phyloP scores from a whole-genome alignment of 2,113 vertebrate species.

The Myrmophylax atrothorax region DNA sequence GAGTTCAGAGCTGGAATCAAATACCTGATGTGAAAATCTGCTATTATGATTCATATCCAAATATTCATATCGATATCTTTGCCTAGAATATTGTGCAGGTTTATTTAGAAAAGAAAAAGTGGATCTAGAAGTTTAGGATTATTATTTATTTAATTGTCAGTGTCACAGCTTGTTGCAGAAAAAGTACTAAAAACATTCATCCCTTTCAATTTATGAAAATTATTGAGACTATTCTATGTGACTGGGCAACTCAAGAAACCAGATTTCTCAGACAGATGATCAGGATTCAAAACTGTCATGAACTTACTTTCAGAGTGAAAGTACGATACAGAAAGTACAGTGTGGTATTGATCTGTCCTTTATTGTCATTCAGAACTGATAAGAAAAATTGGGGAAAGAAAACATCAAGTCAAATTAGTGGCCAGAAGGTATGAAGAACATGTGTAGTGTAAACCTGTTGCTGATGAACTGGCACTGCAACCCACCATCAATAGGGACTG shows the following conservation, averaged over 20 bases:
- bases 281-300: neutral
- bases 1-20: slow-evolving; percentile 59
- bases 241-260: neutral
- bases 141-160: neutral
- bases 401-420: neutral
- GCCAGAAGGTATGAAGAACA: neutral
- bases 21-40: slow-evolving; percentile 58
- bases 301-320: neutral
- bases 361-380: neutral
- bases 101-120: slow-evolving; percentile 2
- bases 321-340: neutral
- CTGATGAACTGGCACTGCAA: neutral
- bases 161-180: neutral
- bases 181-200: slow-evolving; percentile 3
- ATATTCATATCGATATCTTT: slow-evolving; percentile 26
- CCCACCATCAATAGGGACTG: neutral
- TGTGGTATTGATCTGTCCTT: neutral
- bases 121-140: neutral
- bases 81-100: neutral
- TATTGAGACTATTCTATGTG: neutral
- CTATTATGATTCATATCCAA: slow-evolving; percentile 60
- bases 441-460: neutral
- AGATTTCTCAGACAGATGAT: neutral
- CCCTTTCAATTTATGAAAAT: neutral
- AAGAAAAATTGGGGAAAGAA: neutral